Conservation (phyloP, 2,113 vertebrate species). For the Cottus gobio region DNA sequence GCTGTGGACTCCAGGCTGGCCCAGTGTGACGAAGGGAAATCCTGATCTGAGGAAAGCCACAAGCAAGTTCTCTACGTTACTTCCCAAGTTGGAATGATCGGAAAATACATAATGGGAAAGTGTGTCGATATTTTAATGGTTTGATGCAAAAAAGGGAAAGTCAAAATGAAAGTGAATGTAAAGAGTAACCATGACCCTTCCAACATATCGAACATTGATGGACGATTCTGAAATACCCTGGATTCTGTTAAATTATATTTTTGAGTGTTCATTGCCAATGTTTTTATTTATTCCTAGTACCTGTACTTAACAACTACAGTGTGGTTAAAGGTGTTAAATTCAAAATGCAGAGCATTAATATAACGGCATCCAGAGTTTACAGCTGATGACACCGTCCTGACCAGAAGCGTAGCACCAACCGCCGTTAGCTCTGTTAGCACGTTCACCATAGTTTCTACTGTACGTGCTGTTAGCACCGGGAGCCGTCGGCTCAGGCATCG, state of each 20-base stretch:
- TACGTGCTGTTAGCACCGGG: too few relatives aligned
- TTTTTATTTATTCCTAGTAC: not conserved
- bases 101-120: not conserved
- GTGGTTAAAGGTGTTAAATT: not conserved
- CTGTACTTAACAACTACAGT: not conserved
- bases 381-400: not conserved
- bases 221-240: not conserved
- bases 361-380: not conserved
- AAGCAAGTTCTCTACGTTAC: not conserved
- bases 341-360: not conserved
- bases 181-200: constrained; percentile 5
- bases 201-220: not conserved
- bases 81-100: not conserved
- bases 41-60: not conserved
- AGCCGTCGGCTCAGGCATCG: too few relatives aligned
- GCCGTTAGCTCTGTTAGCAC: not conserved
- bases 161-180: constrained; percentile 14
- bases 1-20: not conserved
- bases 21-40: not conserved
- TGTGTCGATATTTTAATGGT: constrained; percentile 15
- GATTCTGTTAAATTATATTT: constrained; percentile 6
- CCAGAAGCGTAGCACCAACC: not conserved
- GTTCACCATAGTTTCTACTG: not conserved
- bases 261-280: not conserved
- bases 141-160: constrained; percentile 40